Conservation (phyloP, 1,140 invertebrate species). For the Polypedilum pembai region DNA sequence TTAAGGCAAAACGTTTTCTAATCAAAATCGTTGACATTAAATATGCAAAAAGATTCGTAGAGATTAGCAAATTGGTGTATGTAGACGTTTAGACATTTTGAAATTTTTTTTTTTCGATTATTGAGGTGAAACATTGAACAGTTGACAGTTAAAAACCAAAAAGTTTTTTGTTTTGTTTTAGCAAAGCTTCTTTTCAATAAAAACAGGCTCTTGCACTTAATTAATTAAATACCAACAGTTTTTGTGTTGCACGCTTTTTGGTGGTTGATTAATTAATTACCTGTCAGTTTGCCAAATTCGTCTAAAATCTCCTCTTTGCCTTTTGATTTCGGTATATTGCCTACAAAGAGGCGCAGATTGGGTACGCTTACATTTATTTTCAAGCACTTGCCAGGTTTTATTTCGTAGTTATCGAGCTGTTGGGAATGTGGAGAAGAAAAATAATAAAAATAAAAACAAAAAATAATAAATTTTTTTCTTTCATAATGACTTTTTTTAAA, state of each 20-base stretch:
- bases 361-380: slow-evolving; percentile 99
- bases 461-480: slow-evolving; percentile 33
- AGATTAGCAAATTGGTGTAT: no score
- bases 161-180: background rate
- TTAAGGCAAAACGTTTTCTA: no score
- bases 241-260: background rate
- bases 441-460: slow-evolving; percentile 36
- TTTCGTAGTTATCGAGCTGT: slow-evolving; percentile 99
- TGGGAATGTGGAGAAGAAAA: slow-evolving; percentile 48
- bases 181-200: background rate
- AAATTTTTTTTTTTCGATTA: no score
- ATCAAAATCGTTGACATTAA: no score
- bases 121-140: no score
- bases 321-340: slow-evolving; percentile 99
- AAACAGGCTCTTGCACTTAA: no score
- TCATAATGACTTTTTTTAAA: slow-evolving; percentile 32
- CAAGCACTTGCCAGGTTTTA: slow-evolving; percentile 96
- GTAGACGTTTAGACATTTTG: no score
- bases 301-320: slow-evolving; percentile 99
- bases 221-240: no score
- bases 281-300: slow-evolving; percentile 99
- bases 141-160: background rate
- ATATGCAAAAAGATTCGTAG: no score
- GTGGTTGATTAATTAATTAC: slow-evolving; percentile 54
- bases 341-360: slow-evolving; percentile 99